Evolutionary conservation across 2,888 invertebrate genomes (phyloP).

Genomic region (Aphodius sticticus): DNA sequence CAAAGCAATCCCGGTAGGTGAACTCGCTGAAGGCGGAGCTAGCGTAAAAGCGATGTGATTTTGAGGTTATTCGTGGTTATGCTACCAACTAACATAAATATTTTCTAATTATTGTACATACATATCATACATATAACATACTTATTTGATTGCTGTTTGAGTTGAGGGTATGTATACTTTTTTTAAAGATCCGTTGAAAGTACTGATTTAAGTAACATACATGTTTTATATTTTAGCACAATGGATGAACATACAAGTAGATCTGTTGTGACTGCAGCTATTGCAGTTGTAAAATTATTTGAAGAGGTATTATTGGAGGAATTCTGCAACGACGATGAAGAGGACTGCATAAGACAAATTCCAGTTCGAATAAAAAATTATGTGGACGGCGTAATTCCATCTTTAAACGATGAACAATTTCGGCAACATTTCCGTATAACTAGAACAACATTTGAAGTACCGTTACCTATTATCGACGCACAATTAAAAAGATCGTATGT

Average conservation of each 20-base stretch:
- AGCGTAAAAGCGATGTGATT: not conserved
- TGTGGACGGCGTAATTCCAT: not conserved
- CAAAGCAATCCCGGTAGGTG: not conserved
- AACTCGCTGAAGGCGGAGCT: not conserved
- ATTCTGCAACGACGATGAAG: not conserved
- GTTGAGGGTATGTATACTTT: not conserved
- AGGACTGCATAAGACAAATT: not conserved
- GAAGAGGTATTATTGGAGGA: not conserved
- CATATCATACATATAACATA: too few relatives aligned
- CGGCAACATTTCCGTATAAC: conserved; percentile 12
- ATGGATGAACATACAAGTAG: not conserved
- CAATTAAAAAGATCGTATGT: not conserved
- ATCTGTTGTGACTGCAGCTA: not conserved
- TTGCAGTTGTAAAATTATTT: not conserved
- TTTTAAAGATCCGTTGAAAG: not conserved
- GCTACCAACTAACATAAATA: not conserved
- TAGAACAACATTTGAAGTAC: not conserved
- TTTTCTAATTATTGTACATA: not conserved
- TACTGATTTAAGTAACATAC: not conserved
- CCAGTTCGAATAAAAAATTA: not conserved
- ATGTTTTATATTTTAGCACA: not conserved
- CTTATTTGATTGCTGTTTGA: not conserved
- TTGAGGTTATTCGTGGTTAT: not conserved
- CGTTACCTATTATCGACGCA: not conserved
- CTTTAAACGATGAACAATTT: not conserved